Evolutionary conservation across 2,113 vertebrate species (phyloP).

Genomic region (Trichechus manatus): DNA sequence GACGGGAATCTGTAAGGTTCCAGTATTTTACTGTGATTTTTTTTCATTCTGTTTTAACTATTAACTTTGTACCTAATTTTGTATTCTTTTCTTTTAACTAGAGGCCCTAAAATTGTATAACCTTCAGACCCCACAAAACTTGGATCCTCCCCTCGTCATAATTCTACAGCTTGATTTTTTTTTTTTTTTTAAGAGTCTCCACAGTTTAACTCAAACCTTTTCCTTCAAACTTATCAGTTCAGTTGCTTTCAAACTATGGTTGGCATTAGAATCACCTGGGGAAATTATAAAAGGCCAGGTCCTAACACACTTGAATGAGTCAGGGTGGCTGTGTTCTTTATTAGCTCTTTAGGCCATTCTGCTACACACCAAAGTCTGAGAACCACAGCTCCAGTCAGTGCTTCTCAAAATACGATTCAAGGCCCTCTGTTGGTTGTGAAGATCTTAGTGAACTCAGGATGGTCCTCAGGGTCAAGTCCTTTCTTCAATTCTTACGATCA

Average conservation of each 20-base stretch:
- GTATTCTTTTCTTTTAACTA: neutral
- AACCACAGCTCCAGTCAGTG: neutral
- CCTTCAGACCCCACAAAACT: neutral
- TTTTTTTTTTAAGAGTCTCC: neutral
- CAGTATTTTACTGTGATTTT: neutral
- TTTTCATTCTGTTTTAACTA: neutral
- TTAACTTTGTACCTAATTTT: neutral
- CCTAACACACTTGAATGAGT: too few species aligned
- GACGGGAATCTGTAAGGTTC: neutral
- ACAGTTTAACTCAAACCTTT: neutral
- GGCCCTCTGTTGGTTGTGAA: neutral
- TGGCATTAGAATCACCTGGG: neutral
- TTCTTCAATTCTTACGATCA: neutral
- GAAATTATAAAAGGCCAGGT: neutral
- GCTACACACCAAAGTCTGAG: neutral
- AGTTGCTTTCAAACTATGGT: neutral
- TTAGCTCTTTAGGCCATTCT: neutral
- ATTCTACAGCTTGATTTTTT: neutral
- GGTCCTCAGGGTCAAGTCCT: neutral
- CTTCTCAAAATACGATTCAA: neutral
- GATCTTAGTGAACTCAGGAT: neutral
- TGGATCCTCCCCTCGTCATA: neutral
- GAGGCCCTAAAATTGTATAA: neutral
- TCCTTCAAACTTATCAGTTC: neutral
- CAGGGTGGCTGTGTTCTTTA: neutral